Evolutionary conservation across 2,113 vertebrate species (phyloP).

Genomic region (Orcinus orca): DNA sequence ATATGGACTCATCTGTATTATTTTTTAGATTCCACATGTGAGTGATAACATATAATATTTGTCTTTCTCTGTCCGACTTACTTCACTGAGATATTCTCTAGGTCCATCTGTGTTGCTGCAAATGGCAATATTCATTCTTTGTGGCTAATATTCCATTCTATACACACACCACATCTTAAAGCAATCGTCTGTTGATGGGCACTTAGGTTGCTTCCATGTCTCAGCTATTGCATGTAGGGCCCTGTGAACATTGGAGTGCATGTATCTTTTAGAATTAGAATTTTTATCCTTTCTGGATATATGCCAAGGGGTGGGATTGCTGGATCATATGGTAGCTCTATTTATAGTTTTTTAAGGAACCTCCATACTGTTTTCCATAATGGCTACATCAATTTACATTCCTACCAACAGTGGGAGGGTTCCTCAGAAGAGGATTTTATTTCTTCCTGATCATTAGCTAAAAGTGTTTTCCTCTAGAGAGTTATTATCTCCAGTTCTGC

Average conservation of each 20-base stretch:
- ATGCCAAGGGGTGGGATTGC: background rate
- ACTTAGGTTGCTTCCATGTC: background rate
- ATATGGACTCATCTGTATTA: background rate
- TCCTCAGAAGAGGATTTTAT: background rate
- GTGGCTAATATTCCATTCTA: background rate
- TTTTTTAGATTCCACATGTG: background rate
- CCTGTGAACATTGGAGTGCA: background rate
- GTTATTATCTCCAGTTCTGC: background rate
- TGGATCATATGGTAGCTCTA: background rate
- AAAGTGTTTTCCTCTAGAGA: background rate
- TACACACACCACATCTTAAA: background rate
- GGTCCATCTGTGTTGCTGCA: background rate
- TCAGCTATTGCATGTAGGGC: background rate
- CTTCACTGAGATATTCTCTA: background rate
- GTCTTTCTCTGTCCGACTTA: background rate
- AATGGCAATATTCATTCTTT: background rate
- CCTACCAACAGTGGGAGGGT: background rate
- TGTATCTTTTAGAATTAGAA: background rate
- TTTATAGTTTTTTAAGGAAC: background rate
- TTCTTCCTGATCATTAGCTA: constrained; percentile 6
- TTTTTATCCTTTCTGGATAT: background rate
- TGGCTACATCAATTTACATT: background rate
- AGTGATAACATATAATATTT: background rate
- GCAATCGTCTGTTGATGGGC: background rate
- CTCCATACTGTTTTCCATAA: background rate